Evolutionary conservation across 2,888 invertebrate genomes (phyloP), one percentile per base, ranked within the genome.

Genomic region (Campoletis raptor): DNA sequence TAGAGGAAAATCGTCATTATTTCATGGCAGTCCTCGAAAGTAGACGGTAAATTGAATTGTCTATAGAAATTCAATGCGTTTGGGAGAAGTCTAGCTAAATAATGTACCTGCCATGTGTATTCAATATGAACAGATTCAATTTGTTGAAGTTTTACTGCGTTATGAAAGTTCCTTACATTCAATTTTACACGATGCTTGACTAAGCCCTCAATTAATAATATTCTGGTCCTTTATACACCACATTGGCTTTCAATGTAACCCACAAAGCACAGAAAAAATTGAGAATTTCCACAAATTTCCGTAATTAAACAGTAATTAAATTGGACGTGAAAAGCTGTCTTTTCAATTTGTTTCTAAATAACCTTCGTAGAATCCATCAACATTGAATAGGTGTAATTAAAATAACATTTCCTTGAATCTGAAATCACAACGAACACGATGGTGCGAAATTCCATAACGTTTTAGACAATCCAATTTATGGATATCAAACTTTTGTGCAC

Each of bases 401-500:
- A 24, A 21, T 64, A 42, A 30, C 5, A 30, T 69, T 67, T 12
- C 10, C 2, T 37, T 37, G 45, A 24, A 8, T n/a, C n/a, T 1
- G 48, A 77, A 45, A 48, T 21, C 10, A 21, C 21, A 2, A 30
- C 36, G 36, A 81, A 52, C 15, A 40, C 66, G 73, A 66, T 73
- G 42, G 52, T 66, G 10, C 18, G 12, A 40, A 45, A 52, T 66
- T 52, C 48, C 40, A 81, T 81, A 81, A 66, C 64, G 81, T 66
- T 73, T 66, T 12, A 37, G 24, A 52, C 73, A 66, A 81, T 81
- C 37, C 45, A 66, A 52, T 73, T 72, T 73, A 81, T 40, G 52
- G 66, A 37, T 37, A 73, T 66, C 52, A 81, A 81, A 73, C 66
- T 81, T 73, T 66, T 40, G 48, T 66, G 40, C 30, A 30, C 6